A percentile compares a stretch with the other conserved stretches of the same genome.
Conservation (phyloP, 2,797 vertebrate species). For the Pseudochromis fuscus region DNA sequence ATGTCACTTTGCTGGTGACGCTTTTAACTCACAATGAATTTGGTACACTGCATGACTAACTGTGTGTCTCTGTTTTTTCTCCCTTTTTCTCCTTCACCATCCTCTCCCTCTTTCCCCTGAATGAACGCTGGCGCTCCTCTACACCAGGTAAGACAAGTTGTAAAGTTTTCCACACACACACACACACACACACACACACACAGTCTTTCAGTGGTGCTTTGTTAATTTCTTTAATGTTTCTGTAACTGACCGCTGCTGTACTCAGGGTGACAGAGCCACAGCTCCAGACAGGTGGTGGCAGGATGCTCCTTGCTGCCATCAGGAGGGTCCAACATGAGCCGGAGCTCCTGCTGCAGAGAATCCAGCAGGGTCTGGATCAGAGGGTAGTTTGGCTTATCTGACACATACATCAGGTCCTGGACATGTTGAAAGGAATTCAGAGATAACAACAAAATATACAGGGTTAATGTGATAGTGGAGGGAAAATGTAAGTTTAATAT, state of each 20-base stretch:
- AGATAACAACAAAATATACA: neutral
- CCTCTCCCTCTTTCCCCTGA: neutral
- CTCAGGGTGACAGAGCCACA: slow-evolving; percentile 88
- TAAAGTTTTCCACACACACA: neutral
- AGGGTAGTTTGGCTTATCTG: slow-evolving; percentile 83
- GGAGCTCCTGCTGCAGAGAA: slow-evolving; percentile 85
- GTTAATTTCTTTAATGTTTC: neutral
- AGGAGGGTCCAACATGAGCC: slow-evolving; percentile 85
- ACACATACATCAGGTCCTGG: slow-evolving; percentile 83
- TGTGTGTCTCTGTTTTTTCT: slow-evolving; percentile 50
- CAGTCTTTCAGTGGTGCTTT: neutral
- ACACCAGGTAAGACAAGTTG: slow-evolving; percentile 68
- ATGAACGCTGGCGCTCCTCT: slow-evolving; percentile 31
- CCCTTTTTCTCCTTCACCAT: slow-evolving; percentile 6
- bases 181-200: neutral
- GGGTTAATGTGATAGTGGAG: neutral
- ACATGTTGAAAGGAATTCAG: slow-evolving; percentile 4
- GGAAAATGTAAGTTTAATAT: neutral
- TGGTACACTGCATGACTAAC: slow-evolving; percentile 63
- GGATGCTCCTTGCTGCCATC: slow-evolving; percentile 89
- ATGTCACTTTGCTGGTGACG: slow-evolving; percentile 72
- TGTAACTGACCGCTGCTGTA: slow-evolving; percentile 86
- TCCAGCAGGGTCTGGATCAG: slow-evolving; percentile 85
- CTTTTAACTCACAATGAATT: slow-evolving; percentile 72
- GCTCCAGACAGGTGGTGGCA: slow-evolving; percentile 90